Percentiles rank a stretch among this genome's conserved stretches.
phyloP scores from a whole-genome alignment of 2,888 invertebrate species.

The Fragum fragum region DNA sequence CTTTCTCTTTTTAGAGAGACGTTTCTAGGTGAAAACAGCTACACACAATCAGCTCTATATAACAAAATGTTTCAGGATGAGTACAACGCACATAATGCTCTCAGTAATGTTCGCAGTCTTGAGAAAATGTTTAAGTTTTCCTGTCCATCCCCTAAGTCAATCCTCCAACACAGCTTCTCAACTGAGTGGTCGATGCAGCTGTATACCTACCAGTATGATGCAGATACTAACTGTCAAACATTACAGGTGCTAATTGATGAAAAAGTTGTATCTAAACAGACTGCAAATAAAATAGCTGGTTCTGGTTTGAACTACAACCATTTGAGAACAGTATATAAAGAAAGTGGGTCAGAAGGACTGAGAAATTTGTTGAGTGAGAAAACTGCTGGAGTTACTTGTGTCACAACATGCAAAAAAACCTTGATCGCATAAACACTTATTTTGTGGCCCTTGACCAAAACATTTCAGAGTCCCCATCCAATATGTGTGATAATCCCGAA shows the following conservation, averaged over 20 bases:
- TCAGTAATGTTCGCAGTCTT: conserved; percentile 42
- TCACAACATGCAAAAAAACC: conserved; percentile 20
- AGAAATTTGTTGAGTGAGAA: conserved; percentile 23
- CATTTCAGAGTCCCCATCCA: not conserved
- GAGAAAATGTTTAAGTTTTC: conserved; percentile 26
- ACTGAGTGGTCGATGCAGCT: conserved; percentile 7
- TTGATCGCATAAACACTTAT: conserved; percentile 11
- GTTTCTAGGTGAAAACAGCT: conserved; percentile 22
- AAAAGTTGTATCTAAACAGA: conserved; percentile 25
- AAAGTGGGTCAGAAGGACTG: not conserved
- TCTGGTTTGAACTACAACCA: conserved; percentile 21
- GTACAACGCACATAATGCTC: conserved; percentile 50
- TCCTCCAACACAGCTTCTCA: conserved; percentile 25
- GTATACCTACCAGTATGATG: not conserved
- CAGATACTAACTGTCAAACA: conserved; percentile 15
- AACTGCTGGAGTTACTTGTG: conserved; percentile 11
- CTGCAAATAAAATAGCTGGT: conserved; percentile 24
- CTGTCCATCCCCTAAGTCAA: not conserved
- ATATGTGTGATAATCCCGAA: no score
- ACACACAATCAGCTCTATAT: conserved; percentile 33
- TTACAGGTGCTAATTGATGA: not conserved
- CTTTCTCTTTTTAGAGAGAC: conserved; percentile 31
- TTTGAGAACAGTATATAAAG: not conserved
- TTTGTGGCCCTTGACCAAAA: not conserved
- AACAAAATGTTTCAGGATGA: conserved; percentile 17